Base-by-base conservation (phyloP, 1,140 invertebrate species). In the Bombus confusus region DNA sequence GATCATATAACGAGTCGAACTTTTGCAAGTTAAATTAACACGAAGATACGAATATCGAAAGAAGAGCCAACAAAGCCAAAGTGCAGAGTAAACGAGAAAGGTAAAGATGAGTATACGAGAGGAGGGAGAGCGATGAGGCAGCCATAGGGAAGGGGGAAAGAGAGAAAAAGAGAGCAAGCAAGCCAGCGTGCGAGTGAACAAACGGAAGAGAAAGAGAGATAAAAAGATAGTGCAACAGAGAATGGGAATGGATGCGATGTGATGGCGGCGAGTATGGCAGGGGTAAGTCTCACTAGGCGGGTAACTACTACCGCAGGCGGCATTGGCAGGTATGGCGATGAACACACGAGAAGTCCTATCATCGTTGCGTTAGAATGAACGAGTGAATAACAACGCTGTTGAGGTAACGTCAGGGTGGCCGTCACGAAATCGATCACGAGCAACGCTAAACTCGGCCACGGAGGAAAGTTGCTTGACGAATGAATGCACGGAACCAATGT, bases 291-390 rank as follows among this genome's bases (percentile, higher is more conserved):
- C 59, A 43, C 39, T 78, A 84, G 74, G 81, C 74, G 85, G 68
- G 74, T 47, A 86, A 81, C 47, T 22, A 81, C 47, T n/a, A 62
- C 80, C 75, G 74, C 80, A 25, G 73, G 78, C 74, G 34, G 85
- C 80, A 86, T 69, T 75, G 69, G 69, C 83, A 85, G 86, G 86
- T 85, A 87, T 85, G 86, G 83, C 72, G 77, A 85, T 76, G 77
- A 84, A 59, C 68, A 62, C 79, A 86, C 85, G 81, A 66, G 31
- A 74, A 74, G 59, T 74, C 59, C 12, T 52, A 28, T 41, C 25
- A 43, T 79, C 59, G 66, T 73, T 57, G 74, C 41, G 81, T 71
- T 41, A 37, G 41, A 31, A 86, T 83, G 85, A 72, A 73, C 59
- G 75, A 77, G 69, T 83, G 66, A 86, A 83, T 86, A 62, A 72